Evolutionary conservation across 2,797 vertebrate species (phyloP).

Genomic region (Buphagus erythrorhynchus): DNA sequence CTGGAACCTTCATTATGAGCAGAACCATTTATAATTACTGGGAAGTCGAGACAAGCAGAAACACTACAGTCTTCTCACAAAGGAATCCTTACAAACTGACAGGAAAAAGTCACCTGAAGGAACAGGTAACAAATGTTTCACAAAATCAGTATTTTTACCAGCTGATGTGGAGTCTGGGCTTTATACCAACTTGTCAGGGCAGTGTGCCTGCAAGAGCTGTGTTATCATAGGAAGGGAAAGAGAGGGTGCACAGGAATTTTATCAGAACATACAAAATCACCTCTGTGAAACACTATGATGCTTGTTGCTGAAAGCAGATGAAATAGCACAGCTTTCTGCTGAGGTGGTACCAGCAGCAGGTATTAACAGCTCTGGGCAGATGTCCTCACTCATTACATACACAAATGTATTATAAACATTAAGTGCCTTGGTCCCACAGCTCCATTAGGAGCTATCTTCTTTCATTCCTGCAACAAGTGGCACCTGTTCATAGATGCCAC

Average conservation of each 20-base stretch:
- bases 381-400: neutral
- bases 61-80: neutral
- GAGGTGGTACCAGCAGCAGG: neutral
- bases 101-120: neutral
- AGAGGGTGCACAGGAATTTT: neutral
- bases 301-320: neutral
- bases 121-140: neutral
- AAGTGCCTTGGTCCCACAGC: neutral
- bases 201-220: neutral
- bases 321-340: neutral
- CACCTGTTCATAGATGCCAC: neutral
- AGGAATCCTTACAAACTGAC: rapidly evolving
- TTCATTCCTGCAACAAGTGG: neutral
- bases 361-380: neutral
- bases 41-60: neutral
- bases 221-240: neutral
- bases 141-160: neutral
- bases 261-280: neutral
- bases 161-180: neutral
- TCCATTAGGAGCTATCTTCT: neutral
- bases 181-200: neutral
- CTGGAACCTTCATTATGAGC: neutral
- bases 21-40: neutral
- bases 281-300: neutral
- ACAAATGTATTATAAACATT: neutral